Evolutionary conservation across 2,888 invertebrate species (phyloP).

Genomic region (Isoperla grammatica): DNA sequence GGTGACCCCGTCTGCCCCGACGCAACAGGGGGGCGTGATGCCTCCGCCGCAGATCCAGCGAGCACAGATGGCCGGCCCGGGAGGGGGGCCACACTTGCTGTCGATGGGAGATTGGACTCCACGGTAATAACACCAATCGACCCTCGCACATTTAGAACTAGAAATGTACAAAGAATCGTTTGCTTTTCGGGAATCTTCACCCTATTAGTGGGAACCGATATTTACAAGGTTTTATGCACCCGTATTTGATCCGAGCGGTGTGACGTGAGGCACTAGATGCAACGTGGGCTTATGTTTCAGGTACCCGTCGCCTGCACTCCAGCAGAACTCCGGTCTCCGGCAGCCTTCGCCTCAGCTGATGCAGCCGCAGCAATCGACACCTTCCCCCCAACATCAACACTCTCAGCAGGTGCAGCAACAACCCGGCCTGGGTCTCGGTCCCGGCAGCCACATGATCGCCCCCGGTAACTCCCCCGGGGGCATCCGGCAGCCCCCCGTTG

Average conservation of each 20-base stretch:
- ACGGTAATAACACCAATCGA: no score
- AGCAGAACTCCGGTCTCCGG: conserved; percentile 43
- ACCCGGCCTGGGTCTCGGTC: conserved; percentile 34
- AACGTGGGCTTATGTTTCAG: conserved; percentile 36
- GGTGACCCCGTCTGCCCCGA: conserved; percentile 49
- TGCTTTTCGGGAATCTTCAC: no score
- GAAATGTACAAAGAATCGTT: no score
- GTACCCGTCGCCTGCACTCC: conserved; percentile 43
- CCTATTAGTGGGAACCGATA: no score
- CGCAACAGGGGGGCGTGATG: conserved; percentile 50
- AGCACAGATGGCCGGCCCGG: conserved; percentile 32
- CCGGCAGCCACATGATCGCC: conserved; percentile 15
- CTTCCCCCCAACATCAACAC: conserved; percentile 42
- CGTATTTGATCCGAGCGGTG: no score
- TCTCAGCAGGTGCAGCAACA: conserved; percentile 39
- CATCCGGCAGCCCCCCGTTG: conserved; percentile 33
- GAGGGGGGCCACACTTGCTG: conserved; percentile 46
- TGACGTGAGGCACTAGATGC: no score
- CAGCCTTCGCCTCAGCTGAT: conserved; percentile 45
- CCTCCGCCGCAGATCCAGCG: conserved; percentile 55
- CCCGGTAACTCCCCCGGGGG: conserved; percentile 20
- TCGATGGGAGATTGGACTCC: conserved; percentile 47
- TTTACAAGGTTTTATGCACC: no score
- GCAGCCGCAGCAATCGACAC: conserved; percentile 41
- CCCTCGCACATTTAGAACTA: no score